phyloP scores from a whole-genome alignment of 2,113 vertebrate species.

The Coryphaenoides rupestris region DNA sequence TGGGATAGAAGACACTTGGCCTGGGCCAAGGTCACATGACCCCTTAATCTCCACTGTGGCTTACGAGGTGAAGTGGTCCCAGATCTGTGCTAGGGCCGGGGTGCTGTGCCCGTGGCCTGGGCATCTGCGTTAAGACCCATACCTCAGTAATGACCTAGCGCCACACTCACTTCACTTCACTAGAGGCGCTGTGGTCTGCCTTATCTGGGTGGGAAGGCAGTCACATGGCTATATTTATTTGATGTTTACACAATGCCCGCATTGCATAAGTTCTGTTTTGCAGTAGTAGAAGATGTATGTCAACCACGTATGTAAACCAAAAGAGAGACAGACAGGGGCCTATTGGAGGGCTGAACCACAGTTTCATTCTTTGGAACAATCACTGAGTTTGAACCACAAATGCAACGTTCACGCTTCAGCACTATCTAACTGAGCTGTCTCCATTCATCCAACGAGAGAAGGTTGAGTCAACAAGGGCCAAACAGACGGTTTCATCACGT shows the following conservation, averaged over 20 bases:
- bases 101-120: slow-evolving; percentile 24
- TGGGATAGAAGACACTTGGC: slow-evolving; percentile 40
- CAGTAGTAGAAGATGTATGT: too few relatives aligned
- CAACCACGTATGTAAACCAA: too few relatives aligned
- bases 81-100: slow-evolving; percentile 46
- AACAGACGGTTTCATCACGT: neutral
- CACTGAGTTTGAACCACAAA: too few relatives aligned
- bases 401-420: too few relatives aligned
- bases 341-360: too few relatives aligned
- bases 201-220: neutral
- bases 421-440: too few relatives aligned
- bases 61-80: slow-evolving; percentile 50
- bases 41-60: slow-evolving; percentile 46
- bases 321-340: too few relatives aligned
- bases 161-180: neutral
- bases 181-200: neutral
- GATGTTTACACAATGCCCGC: neutral
- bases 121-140: neutral
- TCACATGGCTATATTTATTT: slow-evolving; percentile 6
- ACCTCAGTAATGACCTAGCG: neutral
- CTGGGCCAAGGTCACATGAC: slow-evolving; percentile 52
- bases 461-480: too few relatives aligned
- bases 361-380: too few relatives aligned
- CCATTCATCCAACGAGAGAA: too few relatives aligned
- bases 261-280: slow-evolving; percentile 21